Percentiles rank a stretch among this genome's conserved stretches.
Conservation (phyloP, 1,140 invertebrate species). For the Orius insidiosus region DNA sequence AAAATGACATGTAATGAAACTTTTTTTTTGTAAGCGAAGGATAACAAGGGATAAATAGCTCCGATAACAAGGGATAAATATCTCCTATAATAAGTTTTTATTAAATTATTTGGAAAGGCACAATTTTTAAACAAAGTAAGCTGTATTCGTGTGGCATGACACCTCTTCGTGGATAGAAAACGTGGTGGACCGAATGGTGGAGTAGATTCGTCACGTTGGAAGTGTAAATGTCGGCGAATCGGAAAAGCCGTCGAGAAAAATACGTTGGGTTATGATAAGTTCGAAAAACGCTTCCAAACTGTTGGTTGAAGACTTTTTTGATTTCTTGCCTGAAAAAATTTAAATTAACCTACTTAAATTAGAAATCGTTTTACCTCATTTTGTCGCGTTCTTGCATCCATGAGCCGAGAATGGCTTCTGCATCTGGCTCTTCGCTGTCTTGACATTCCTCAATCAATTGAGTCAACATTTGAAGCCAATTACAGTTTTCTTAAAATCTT, state of each 20-base stretch:
- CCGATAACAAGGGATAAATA: background rate
- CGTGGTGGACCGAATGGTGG: slow-evolving; percentile 76
- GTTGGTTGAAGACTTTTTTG: slow-evolving; percentile 82
- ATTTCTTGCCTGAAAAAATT: slow-evolving; percentile 52
- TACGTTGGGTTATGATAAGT: slow-evolving; percentile 96
- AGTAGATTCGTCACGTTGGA: slow-evolving; percentile 81
- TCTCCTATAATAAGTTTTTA: background rate
- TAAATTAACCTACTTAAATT: background rate
- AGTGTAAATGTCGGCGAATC: slow-evolving; percentile 93
- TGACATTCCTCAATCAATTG: slow-evolving; percentile 80
- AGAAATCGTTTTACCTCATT: slow-evolving; percentile 45
- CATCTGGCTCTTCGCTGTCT: slow-evolving; percentile 54
- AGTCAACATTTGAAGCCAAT: slow-evolving; percentile 86
- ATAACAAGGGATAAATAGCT: too few species aligned
- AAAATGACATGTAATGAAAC: too few species aligned
- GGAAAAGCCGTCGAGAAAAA: slow-evolving; percentile 80
- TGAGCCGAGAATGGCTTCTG: slow-evolving; percentile 43
- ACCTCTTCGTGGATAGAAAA: slow-evolving; percentile 87
- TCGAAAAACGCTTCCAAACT: slow-evolving; percentile 91
- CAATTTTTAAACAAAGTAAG: slow-evolving; percentile 54
- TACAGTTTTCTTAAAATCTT: slow-evolving; percentile 72
- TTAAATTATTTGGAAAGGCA: background rate
- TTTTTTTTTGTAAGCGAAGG: too few species aligned
- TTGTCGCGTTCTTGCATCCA: slow-evolving; percentile 75
- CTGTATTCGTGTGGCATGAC: slow-evolving; percentile 91